Conservation (phyloP, 1,140 invertebrate species). For the Bemisia tabaci region DNA sequence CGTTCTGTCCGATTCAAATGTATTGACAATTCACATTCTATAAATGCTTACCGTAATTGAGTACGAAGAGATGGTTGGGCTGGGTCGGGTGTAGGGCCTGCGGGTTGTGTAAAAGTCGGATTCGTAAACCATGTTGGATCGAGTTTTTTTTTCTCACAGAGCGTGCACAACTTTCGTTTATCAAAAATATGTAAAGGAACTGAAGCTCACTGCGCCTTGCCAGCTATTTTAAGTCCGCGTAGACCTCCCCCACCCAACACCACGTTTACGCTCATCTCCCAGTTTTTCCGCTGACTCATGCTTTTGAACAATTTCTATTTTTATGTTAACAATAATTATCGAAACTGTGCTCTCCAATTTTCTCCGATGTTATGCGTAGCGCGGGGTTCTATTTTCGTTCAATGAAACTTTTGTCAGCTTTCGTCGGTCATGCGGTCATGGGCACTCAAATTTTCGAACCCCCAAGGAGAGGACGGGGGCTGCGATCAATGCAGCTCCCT, state of each 20-base stretch:
- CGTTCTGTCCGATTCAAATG: too few species aligned
- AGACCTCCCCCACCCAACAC: not conserved
- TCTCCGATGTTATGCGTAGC: not conserved
- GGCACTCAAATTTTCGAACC: too few species aligned
- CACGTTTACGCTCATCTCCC: not conserved
- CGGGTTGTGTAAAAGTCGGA: slow-evolving; percentile 76
- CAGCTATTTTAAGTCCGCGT: not conserved
- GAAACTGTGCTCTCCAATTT: not conserved
- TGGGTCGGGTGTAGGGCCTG: slow-evolving; percentile 46
- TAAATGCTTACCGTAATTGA: slow-evolving; percentile 51
- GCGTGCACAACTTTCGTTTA: not conserved
- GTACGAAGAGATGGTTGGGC: slow-evolving; percentile 55
- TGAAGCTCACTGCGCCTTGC: not conserved
- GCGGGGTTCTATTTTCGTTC: not conserved
- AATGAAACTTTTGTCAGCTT: not conserved
- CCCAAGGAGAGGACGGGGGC: too few species aligned
- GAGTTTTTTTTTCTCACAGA: not conserved
- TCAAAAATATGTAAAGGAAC: not conserved
- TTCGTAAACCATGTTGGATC: slow-evolving; percentile 67
- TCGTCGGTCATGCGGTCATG: not conserved
- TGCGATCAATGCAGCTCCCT: too few species aligned
- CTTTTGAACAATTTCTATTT: not conserved
- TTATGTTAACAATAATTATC: not conserved
- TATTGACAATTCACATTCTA: too few species aligned
- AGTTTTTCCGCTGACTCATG: not conserved